Evolutionary conservation across 2,888 invertebrate genomes (phyloP), one percentile per base, ranked within the genome.

Genomic region (Philonicus albiceps): DNA sequence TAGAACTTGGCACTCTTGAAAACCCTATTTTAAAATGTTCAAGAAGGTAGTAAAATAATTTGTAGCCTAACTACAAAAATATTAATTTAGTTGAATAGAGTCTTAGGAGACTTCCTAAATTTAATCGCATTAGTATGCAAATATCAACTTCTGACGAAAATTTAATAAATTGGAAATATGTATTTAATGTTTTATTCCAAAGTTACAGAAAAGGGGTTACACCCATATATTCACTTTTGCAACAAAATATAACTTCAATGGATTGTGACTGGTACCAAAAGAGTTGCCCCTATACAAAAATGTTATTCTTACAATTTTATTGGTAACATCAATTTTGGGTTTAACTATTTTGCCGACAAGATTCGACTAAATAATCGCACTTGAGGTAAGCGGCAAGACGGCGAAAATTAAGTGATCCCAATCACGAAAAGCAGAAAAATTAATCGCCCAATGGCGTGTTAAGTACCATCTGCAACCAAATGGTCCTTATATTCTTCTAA

Each of bases 381-480:
- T 80, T 53, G 22, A 13, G 30, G 22, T 30, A 80, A 80, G 19
- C 53, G 80, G 53, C 16, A 64, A 64, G 27, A 19, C 27, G 27
- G 11, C 49, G 80, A 30, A 49, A 80, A 78, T 80, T 80, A 80
- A 80, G 80, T 53, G 80, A 80, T 80, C 49, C 49, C 43, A 80
- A 80, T 80, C 80, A 78, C 78, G 78, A 78, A 78, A 22, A 40
- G 30, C 80, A 53, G 80, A 27, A 43, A 80, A 53, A 80, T 80
- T 80, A 80, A 80, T 80, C 53, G 80, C 4, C 49, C 80, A 80
- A 80, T 80, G 31, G 80, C 80, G 80, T 80, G 80, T 30, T 49
- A 80, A 80, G 49, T 53, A 8, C 80, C 80, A 53, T 80, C 64
- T 27, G 0, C 27, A 22, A 8, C 27, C 64, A 22, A 64, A 64